Evolutionary conservation across 2,888 invertebrate species (phyloP).

Genomic region (Diaperis boleti): DNA sequence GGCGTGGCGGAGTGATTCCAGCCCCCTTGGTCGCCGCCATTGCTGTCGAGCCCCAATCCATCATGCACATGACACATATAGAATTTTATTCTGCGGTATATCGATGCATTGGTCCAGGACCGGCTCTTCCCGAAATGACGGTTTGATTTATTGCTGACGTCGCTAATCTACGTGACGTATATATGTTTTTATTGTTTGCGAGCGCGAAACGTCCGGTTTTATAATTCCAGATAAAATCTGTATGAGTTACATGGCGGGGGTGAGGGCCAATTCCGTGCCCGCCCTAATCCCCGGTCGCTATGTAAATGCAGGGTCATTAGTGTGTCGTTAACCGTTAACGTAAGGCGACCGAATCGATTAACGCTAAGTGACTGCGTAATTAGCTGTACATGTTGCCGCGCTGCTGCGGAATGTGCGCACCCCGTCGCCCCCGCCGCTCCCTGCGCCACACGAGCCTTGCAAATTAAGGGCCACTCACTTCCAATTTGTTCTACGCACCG

Average conservation of each 20-base stretch:
- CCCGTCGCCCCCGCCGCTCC: conserved; percentile 40
- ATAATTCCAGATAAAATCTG: conserved; percentile 66
- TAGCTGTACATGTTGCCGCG: conserved; percentile 65
- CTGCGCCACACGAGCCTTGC: conserved; percentile 52
- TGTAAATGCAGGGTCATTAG: conserved; percentile 68
- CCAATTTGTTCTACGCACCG: conserved; percentile 49
- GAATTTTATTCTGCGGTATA: conserved; percentile 66
- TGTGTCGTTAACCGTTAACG: conserved; percentile 68
- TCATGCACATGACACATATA: conserved; percentile 64
- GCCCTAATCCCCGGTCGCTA: conserved; percentile 58
- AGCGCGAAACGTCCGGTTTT: conserved; percentile 65
- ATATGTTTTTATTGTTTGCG: conserved; percentile 67
- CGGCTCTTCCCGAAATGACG: conserved; percentile 64
- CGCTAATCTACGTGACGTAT: conserved; percentile 67
- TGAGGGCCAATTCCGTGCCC: conserved; percentile 32
- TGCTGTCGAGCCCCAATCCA: conserved; percentile 64
- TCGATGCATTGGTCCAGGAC: conserved; percentile 59
- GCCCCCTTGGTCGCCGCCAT: conserved; percentile 53
- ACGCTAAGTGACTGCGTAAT: conserved; percentile 69
- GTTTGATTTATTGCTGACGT: conserved; percentile 67
- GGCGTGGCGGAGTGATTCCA: conserved; percentile 46
- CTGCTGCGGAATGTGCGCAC: conserved; percentile 41
- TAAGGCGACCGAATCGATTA: conserved; percentile 69
- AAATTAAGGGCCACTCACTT: conserved; percentile 60
- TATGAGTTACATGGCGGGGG: conserved; percentile 59